phyloP scores from a whole-genome alignment of 2,113 vertebrate species.

The Axis porcinus region DNA sequence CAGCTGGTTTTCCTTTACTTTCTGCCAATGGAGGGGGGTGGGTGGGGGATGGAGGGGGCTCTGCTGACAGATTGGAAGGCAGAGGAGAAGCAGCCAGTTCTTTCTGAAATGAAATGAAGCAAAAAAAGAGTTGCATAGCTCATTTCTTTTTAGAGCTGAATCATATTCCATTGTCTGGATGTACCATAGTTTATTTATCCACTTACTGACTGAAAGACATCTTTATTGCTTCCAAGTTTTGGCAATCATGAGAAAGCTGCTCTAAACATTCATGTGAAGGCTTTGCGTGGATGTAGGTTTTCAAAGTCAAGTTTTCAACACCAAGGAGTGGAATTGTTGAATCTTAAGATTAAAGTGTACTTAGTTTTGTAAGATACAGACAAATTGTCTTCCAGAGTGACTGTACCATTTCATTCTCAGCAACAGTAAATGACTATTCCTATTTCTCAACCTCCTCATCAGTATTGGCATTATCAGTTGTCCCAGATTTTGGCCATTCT shows the following conservation, averaged over 20 bases:
- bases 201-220: not conserved
- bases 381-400: not conserved
- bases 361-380: not conserved
- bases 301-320: not conserved
- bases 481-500: not conserved
- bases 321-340: not conserved
- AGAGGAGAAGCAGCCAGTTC: not conserved
- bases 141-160: not conserved
- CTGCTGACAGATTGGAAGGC: not conserved
- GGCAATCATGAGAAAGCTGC: not conserved
- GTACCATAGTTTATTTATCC: not conserved
- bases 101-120: not conserved
- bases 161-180: not conserved
- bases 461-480: accelerated
- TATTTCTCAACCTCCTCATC: not conserved
- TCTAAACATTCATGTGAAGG: too few species aligned
- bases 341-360: not conserved
- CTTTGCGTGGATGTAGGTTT: not conserved
- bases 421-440: accelerated
- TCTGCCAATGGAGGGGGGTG: accelerated
- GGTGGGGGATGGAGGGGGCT: accelerated
- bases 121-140: not conserved
- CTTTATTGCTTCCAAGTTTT: not conserved
- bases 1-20: not conserved
- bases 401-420: not conserved